Percentiles rank a stretch among this genome's conserved stretches.
phyloP scores from a whole-genome alignment of 1,140 invertebrate species.

The Tetraneura akinire region DNA sequence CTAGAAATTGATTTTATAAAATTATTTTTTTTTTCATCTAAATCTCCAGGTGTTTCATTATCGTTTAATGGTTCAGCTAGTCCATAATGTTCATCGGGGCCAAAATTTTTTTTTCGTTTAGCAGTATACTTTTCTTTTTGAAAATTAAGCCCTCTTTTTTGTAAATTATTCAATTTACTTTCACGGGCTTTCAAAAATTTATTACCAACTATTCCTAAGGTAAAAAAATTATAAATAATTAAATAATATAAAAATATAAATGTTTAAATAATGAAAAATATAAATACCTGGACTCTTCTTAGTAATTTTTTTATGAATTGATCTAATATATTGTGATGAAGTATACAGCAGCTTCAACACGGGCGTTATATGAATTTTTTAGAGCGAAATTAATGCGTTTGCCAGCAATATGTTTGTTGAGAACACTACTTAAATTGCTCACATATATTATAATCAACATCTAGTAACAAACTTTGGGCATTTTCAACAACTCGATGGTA shows the following conservation, averaged over 20 bases:
- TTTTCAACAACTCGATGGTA: neutral
- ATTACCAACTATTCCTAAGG: constrained; percentile 20
- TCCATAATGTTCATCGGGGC: constrained; percentile 13
- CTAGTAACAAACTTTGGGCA: too few relatives aligned
- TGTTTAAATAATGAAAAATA: too few relatives aligned
- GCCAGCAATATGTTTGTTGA: constrained; percentile 10
- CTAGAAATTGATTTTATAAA: constrained; percentile 9
- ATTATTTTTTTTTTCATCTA: neutral
- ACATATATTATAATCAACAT: too few relatives aligned
- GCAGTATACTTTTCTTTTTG: neutral
- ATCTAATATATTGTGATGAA: neutral
- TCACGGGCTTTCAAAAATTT: constrained; percentile 16
- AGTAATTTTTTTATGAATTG: constrained; percentile 25
- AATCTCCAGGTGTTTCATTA: neutral
- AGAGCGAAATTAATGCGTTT: neutral
- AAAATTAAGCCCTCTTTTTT: constrained; percentile 17
- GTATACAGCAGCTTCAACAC: constrained; percentile 14
- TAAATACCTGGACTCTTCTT: constrained; percentile 17
- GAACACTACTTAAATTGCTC: neutral
- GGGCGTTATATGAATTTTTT: neutral
- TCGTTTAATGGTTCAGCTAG: constrained; percentile 7
- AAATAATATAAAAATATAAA: constrained; percentile 29
- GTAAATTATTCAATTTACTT: constrained; percentile 5
- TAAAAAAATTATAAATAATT: constrained; percentile 19
- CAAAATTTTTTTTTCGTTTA: constrained; percentile 6